Percentiles rank a stretch among this genome's conserved stretches.
phyloP scores from a whole-genome alignment of 2,888 invertebrate genomes.

The Agrochola macilenta region DNA sequence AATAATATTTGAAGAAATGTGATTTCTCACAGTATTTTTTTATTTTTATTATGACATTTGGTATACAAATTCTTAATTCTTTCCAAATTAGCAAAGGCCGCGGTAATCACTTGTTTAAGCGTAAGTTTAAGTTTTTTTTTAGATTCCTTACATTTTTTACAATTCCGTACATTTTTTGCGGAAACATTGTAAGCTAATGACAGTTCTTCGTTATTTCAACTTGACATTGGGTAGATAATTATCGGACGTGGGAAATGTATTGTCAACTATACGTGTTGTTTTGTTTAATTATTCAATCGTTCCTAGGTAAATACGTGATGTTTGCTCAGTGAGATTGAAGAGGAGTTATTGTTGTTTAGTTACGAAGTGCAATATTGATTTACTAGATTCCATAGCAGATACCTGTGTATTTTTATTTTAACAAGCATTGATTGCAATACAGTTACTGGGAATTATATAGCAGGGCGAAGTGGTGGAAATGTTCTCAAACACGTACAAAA shows the following conservation, averaged over 20 bases:
- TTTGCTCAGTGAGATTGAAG: slow-evolving; percentile 12
- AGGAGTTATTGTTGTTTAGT: slow-evolving; percentile 14
- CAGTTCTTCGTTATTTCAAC: slow-evolving; percentile 44
- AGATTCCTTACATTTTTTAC: slow-evolving; percentile 9
- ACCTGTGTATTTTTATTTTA: background rate
- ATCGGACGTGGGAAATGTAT: slow-evolving; percentile 61
- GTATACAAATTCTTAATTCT: slow-evolving; percentile 2
- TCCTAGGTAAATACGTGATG: slow-evolving; percentile 47
- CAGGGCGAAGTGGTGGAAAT: background rate
- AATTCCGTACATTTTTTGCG: slow-evolving; percentile 27
- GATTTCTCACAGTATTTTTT: background rate
- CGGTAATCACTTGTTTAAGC: background rate
- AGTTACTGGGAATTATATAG: background rate
- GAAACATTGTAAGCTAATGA: slow-evolving; percentile 46
- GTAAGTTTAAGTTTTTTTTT: background rate
- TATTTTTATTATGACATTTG: background rate
- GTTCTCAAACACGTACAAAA: slow-evolving; percentile 12
- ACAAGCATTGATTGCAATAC: background rate
- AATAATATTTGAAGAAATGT: background rate
- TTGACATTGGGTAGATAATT: slow-evolving; percentile 62
- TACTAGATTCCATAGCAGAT: background rate
- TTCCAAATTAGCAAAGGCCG: slow-evolving; percentile 8
- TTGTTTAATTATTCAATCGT: slow-evolving; percentile 43
- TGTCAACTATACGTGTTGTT: slow-evolving; percentile 45
- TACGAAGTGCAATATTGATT: background rate